Percentiles rank a stretch among this genome's conserved stretches.
Conservation (phyloP, 1,140 invertebrate genomes). For the Scaptomyza graminum region DNA sequence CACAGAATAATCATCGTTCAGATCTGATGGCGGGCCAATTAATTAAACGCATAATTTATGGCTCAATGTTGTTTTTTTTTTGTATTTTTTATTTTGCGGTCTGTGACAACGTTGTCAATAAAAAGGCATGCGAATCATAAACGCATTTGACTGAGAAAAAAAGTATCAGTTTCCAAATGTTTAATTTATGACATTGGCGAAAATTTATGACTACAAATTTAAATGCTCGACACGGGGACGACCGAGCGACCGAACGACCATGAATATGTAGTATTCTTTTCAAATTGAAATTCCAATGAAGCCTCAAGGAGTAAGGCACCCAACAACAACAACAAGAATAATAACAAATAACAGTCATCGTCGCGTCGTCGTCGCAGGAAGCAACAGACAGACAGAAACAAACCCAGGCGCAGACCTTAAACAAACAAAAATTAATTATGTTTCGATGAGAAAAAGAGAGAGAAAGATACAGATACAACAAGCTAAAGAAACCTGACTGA, state of each 20-base stretch:
- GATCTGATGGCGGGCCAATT: constrained; percentile 69
- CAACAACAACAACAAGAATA: background rate
- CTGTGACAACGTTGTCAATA: constrained; percentile 36
- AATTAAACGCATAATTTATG: constrained; percentile 81
- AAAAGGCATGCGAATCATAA: constrained; percentile 33
- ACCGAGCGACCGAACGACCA: constrained; percentile 40
- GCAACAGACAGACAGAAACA: constrained; percentile 44
- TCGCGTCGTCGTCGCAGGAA: constrained; percentile 56
- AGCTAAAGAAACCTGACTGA: constrained; percentile 55
- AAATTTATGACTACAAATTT: constrained; percentile 76
- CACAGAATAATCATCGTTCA: constrained; percentile 39
- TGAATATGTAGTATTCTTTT: constrained; percentile 70
- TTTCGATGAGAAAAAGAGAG: constrained; percentile 63
- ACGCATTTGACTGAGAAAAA: constrained; percentile 10
- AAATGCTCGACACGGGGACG: constrained; percentile 54
- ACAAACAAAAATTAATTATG: constrained; percentile 83
- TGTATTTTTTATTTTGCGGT: background rate
- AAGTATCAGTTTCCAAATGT: constrained; percentile 78
- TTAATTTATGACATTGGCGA: constrained; percentile 79
- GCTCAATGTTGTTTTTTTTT: constrained; percentile 55
- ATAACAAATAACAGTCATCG: constrained; percentile 51
- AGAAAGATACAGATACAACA: constrained; percentile 35
- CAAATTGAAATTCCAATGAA: constrained; percentile 77
- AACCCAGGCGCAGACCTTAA: constrained; percentile 67
- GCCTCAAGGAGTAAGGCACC: constrained; percentile 56